Base-by-base conservation (phyloP, 2,797 vertebrate genomes). In the Liasis olivaceus region DNA sequence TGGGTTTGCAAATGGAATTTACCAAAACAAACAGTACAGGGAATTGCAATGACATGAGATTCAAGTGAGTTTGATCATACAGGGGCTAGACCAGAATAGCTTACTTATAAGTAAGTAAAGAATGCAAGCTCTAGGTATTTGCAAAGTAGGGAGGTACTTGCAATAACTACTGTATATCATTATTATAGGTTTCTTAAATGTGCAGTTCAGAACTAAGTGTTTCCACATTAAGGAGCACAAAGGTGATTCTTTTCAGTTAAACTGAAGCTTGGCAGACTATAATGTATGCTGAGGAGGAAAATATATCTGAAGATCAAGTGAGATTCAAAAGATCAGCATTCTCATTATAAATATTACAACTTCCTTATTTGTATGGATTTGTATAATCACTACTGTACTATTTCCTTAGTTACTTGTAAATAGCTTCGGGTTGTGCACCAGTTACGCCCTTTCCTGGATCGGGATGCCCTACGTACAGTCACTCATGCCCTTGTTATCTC, bases 201-300 rank as follows among this genome's bases (percentile, higher is more conserved):
- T 36, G 13, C 14, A 36, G 7, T 62, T 36, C 36, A 88, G 62
- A 84, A 87, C 13, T 36, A 24, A n/a, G 28, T 42, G 47, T 64
- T 84, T 89, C 22, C 6, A 28, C 56, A 85, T 72, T 85, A 87
- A 60, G 63, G 54, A 63, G 56, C 36, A 86, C 9, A n/a, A 54
- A 42, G 47, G 42, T 5, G n/a, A 20, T n/a, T 86, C 20, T 89
- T 59, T 22, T 90, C 60, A 54, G 42, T 62, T 62, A 87, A 36
- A 92, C 63, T 87, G 62, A 47, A 92, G 66, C 28, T 92, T 92
- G 63, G 20, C 81, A 62, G 17, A 66, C 5, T 86, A 42, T 89
- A 54, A 31, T 87, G 26, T 24, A 8, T 63, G 8, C 24, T 64
- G 31, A 51, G 28, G n/a, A 60, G 15, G 42, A 86, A 90, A 86